phyloP scores from a whole-genome alignment of 2,888 invertebrate genomes.

The Hemicrepidius hirtus region DNA sequence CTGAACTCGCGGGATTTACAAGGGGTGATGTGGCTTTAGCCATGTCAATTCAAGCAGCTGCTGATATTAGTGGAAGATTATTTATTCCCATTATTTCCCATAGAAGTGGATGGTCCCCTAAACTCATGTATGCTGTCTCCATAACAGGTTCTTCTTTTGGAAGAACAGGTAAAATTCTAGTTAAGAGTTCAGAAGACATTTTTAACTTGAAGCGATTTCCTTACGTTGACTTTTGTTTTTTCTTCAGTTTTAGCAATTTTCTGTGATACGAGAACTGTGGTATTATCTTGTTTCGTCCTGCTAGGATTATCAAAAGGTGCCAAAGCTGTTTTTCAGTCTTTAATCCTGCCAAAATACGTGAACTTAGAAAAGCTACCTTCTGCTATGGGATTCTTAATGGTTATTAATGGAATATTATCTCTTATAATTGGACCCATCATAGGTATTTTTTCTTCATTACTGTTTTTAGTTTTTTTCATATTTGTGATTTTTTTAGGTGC shows the following conservation, averaged over 20 bases:
- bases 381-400: constrained; percentile 69
- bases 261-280: constrained; percentile 57
- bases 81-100: constrained; percentile 68
- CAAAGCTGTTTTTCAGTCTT: constrained; percentile 70
- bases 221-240: too few relatives aligned
- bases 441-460: constrained; percentile 61
- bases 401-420: constrained; percentile 67
- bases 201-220: too few relatives aligned
- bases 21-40: constrained; percentile 67
- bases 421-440: constrained; percentile 68
- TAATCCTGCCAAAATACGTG: constrained; percentile 69
- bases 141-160: constrained; percentile 68
- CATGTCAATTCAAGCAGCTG: constrained; percentile 68
- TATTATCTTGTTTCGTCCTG: constrained; percentile 61
- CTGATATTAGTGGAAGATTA: constrained; percentile 70
- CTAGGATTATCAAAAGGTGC: constrained; percentile 69
- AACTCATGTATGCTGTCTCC: constrained; percentile 68
- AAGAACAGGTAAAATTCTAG: constrained; percentile 70
- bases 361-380: constrained; percentile 67
- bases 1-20: constrained; percentile 67
- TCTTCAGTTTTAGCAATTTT: constrained; percentile 63
- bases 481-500: constrained; percentile 59
- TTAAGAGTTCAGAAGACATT: too few relatives aligned
- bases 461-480: not conserved
- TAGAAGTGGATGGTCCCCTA: constrained; percentile 65